Evolutionary conservation across 1,140 invertebrate species (phyloP).

Genomic region (Lasioglossum baleicum): DNA sequence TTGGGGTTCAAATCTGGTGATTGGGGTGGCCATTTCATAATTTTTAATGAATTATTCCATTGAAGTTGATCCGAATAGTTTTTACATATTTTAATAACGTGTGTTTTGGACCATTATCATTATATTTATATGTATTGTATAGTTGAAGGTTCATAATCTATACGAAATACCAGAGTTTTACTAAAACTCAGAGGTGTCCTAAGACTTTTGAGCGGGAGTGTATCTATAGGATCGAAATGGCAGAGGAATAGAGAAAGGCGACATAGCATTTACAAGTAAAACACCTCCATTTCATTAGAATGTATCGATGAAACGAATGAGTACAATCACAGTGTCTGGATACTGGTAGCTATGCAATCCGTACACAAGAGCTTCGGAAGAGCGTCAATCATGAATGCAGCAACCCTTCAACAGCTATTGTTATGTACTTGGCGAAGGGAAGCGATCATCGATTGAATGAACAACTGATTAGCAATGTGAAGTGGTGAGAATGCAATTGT

Average conservation of each 20-base stretch:
- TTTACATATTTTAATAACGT: too few relatives aligned
- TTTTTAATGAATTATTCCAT: too few relatives aligned
- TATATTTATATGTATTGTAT: too few relatives aligned
- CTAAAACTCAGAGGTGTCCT: too few relatives aligned
- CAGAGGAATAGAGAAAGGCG: background rate
- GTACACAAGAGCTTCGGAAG: constrained; percentile 12
- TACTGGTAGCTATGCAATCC: constrained; percentile 2
- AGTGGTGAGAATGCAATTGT: background rate
- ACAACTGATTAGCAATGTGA: constrained; percentile 29
- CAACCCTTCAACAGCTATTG: constrained; percentile 41
- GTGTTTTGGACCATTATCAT: too few relatives aligned
- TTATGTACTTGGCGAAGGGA: constrained; percentile 26
- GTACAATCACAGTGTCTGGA: constrained; percentile 30
- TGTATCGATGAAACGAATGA: constrained; percentile 52
- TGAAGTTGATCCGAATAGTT: too few relatives aligned
- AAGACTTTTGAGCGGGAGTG: too few relatives aligned
- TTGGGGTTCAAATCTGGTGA: too few relatives aligned
- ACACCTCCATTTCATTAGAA: constrained; percentile 30
- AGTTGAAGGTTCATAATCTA: too few relatives aligned
- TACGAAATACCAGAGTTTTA: too few relatives aligned
- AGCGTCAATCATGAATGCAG: constrained; percentile 39
- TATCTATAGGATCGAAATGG: background rate
- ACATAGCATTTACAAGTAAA: constrained; percentile 26
- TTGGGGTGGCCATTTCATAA: too few relatives aligned
- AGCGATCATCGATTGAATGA: constrained; percentile 37